Base-by-base conservation (phyloP, 2,113 vertebrate species). In the Phyllopteryx taeniolatus region DNA sequence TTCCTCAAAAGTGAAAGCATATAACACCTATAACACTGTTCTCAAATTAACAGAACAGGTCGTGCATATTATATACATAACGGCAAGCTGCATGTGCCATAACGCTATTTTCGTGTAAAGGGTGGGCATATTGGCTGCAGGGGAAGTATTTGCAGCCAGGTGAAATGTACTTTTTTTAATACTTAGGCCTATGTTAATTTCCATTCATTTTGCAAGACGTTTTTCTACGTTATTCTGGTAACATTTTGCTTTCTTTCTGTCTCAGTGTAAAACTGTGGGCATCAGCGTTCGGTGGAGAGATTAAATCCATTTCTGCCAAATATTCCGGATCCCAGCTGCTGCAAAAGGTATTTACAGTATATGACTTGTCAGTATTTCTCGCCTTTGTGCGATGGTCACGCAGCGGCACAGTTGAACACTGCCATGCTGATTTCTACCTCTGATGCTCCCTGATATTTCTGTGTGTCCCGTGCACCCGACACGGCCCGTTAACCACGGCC, bases 211-310 rank as follows among this genome's bases (percentile, higher is more conserved):
- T 27, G 10, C 11, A 31, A 13, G 11, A 39, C 12, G 5, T 12
- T 63, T 63, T 63, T 64, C 14, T 64, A 5, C 14, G 5, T 39
- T 51, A 27, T 20, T 72, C 47, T 78, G 20, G 43, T 54, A 1
- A 13, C 20, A 20, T 9, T n/a, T 27, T 66, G 63, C 57, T 7
- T 72, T 65, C 46, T 72, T 15, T 84, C 51, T 76, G 17, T 71
- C 9, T 78, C 86, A 99, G 97, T 14, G 96, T 99, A 74, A 99
- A 98, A 92, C 95, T 99, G 66, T 99, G 97, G 97, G 97, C 97
- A 84, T 98, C 97, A 31, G 97, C 97, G 19, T 99, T 99, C 80
- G 97, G 97, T 85, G 97, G 97, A 79, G 97, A 99, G 92, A 98
- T 99, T 87, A 97, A 98, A 94, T 98, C 97, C 69, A 97, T 99